Evolutionary conservation across 2,888 invertebrate species (phyloP).

Genomic region (Spicauda simplicius): DNA sequence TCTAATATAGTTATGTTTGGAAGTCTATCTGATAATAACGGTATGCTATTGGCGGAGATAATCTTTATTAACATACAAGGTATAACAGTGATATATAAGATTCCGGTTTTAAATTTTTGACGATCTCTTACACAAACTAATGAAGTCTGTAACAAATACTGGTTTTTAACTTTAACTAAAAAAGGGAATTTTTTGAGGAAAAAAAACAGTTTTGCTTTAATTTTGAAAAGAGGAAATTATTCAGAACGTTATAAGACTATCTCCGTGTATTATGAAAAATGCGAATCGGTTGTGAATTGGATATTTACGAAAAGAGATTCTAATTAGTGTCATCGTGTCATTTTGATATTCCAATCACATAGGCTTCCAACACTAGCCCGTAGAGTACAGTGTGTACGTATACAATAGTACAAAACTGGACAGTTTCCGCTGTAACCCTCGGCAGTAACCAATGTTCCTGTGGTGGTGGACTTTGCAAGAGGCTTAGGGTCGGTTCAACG

Average conservation of each 20-base stretch:
- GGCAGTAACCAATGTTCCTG: constrained; percentile 66
- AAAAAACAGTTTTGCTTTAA: neutral
- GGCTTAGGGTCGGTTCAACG: constrained; percentile 37
- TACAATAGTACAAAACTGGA: constrained; percentile 54
- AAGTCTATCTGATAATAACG: constrained; percentile 67
- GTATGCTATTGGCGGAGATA: neutral
- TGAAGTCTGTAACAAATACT: too few species aligned
- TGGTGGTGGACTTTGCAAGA: constrained; percentile 63
- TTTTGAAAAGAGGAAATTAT: neutral
- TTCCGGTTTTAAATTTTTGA: too few species aligned
- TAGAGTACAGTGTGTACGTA: constrained; percentile 58
- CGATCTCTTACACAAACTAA: too few species aligned
- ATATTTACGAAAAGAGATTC: neutral
- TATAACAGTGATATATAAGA: too few species aligned
- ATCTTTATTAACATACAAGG: neutral
- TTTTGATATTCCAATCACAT: constrained; percentile 50
- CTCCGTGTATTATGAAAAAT: constrained; percentile 5
- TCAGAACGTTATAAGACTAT: neutral
- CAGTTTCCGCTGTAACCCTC: constrained; percentile 64
- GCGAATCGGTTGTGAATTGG: constrained; percentile 11
- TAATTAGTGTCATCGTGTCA: neutral
- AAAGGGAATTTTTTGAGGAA: too few species aligned
- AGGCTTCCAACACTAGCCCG: constrained; percentile 63
- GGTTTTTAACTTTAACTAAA: too few species aligned
- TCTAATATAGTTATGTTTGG: constrained; percentile 65